Base-by-base conservation (phyloP, 2,888 invertebrate genomes). In the Lasioglossum calceatum region DNA sequence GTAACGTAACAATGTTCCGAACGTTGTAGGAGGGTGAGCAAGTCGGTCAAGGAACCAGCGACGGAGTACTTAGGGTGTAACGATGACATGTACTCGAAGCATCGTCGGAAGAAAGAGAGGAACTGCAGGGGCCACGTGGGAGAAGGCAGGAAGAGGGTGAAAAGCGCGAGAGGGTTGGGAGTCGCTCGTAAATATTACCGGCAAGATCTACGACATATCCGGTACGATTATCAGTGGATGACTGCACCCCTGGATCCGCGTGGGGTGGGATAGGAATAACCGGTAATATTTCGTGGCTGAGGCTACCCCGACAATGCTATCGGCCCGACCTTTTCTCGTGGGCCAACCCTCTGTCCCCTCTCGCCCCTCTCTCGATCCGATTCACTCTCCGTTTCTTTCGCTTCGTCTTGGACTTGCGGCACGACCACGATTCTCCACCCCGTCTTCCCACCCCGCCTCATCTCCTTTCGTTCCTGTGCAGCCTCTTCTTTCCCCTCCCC, bases 271-370 rank as follows among this genome's bases (percentile, higher is more conserved):
- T 81, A 79, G 90, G 88, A 92, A 93, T 92, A 91, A 91, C 90
- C 86, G 92, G 92, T 94, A 92, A 94, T 94, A 93, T 93, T 94
- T 94, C 92, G 93, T 92, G 91, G 92, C 91, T 87, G 90, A 89
- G 88, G 84, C 89, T 86, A 90, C 81, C 90, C 89, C 89, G 89
- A 92, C 94, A 93, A 93, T 93, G 90, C 91, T 91, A 92, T 93
- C 92, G 89, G 85, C 77, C 36, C 82, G 83, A 86, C 81, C 88
- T 88, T 88, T 91, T 77, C 88, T 75, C 76, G 42, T n/a, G 58
- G 78, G 76, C 80, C 82, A 58, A 39, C 67, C 67, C 50, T 71
- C 36, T 76, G 5, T n/a, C n/a, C 39, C 70, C 10, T 23, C 39
- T 12, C 58, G 54, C 61, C 44, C 42, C 84, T 84, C 39, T 67